phyloP scores from a whole-genome alignment of 2,797 vertebrate genomes.

The Onychomys arenicola region DNA sequence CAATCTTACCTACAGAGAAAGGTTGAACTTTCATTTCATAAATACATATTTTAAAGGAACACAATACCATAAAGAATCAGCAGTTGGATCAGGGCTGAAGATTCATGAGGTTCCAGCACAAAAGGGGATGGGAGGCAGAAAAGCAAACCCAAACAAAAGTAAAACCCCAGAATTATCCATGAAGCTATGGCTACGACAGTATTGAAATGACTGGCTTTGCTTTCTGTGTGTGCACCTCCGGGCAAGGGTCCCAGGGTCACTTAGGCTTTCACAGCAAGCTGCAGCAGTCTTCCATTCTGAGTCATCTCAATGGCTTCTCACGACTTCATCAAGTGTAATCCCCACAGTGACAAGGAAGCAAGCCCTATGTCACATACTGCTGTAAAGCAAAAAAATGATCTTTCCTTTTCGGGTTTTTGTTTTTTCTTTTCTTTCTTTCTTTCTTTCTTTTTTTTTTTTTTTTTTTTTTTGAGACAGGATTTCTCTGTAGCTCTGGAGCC shows the following conservation, averaged over 20 bases:
- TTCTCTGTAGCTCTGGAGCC: too few relatives aligned
- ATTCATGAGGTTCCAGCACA: background rate
- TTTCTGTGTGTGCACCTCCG: background rate
- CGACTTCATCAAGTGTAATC: background rate
- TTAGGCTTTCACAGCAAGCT: background rate
- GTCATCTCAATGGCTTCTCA: background rate
- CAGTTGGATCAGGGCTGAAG: background rate
- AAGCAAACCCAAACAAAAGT: background rate
- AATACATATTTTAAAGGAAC: conserved; percentile 5
- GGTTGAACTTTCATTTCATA: conserved; percentile 40
- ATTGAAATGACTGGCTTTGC: background rate
- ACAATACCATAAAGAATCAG: conserved; percentile 8
- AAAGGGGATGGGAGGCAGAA: background rate
- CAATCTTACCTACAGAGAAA: conserved; percentile 88
- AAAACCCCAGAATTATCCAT: background rate
- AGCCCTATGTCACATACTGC: background rate
- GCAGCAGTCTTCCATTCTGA: background rate
- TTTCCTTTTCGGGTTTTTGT: too few relatives aligned
- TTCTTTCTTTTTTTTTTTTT: too few relatives aligned
- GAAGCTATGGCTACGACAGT: background rate
- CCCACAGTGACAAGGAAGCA: background rate
- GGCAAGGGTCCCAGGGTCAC: background rate
- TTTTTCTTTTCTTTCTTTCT: background rate
- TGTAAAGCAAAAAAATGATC: background rate
- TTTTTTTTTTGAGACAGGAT: too few relatives aligned